Base-by-base conservation (phyloP, 1,140 invertebrate species). In the Bombus waltoni region DNA sequence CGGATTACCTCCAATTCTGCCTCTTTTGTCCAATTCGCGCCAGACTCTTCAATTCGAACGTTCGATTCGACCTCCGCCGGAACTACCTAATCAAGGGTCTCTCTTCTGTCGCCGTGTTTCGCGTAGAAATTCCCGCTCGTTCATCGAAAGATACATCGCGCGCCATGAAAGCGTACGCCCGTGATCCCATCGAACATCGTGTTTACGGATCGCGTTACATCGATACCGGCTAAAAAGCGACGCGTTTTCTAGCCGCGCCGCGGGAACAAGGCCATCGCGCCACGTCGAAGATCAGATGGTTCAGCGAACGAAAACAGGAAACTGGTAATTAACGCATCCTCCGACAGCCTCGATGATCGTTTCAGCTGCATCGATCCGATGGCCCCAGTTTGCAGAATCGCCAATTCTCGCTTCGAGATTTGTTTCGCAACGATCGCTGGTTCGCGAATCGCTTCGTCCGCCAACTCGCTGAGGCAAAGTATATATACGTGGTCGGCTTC, bases 261-360 rank as follows among this genome's bases (percentile, higher is more conserved):
- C 11, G 32, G 35, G 57, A 57, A 70, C 35, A 62, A 59, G 53
- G 22, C 6, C 38, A 32, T 11, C 4, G 38, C 5, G 1, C 4
- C 3, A 32, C n/a, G 42, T 53, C 22, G 22, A 9, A 15, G 47
- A 75, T 72, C 35, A 3, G 44, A 40, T 32, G 6, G 9, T 18
- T 71, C 11, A 22, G 1, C 40, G n/a, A 44, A 42, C 22, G 57
- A 40, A 75, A 82, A 74, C 57, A 47, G 57, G 71, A 82, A 65
- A 65, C 22, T 38, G n/a, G 11, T 25, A 28, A 74, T 82, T 66
- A 82, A 44, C 11, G n/a, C 10, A 22, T 25, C 18, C 22, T 28
- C 5, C 22, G 8, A 18, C 28, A 62, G 11, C 59, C 6, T 53
- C 47, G 47, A 53, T 53, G 47, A 53, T 53, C 18, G 47, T 53